Percentiles rank a stretch among this genome's conserved stretches.
Conservation (phyloP, 2,797 vertebrate genomes). For the Pantherophis alleghaniensis region DNA sequence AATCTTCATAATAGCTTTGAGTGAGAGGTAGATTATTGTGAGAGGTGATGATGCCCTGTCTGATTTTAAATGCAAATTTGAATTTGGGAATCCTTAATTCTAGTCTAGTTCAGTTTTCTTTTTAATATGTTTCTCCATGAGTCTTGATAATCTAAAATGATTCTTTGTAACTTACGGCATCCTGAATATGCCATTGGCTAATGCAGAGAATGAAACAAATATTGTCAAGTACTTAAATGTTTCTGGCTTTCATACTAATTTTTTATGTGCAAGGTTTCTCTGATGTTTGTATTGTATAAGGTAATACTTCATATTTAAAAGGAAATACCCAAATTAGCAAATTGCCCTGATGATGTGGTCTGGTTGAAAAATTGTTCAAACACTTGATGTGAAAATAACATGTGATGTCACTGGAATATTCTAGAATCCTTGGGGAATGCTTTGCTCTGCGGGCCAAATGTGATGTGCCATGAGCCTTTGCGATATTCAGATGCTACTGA, state of each 20-base stretch:
- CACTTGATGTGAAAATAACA: background rate
- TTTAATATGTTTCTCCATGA: background rate
- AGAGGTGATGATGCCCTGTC: background rate
- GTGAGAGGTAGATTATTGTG: background rate
- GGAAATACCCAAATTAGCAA: background rate
- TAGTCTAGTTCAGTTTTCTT: background rate
- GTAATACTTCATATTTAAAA: background rate
- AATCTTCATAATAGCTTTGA: background rate
- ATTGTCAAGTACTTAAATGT: background rate
- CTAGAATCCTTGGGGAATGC: background rate
- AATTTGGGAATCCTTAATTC: background rate
- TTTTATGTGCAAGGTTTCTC: background rate
- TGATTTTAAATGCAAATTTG: background rate
- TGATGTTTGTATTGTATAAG: background rate
- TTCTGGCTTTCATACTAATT: background rate
- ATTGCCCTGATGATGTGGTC: background rate
- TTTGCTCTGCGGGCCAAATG: background rate
- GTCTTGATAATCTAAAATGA: background rate
- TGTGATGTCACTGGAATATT: background rate
- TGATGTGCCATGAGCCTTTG: background rate
- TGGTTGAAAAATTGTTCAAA: background rate
- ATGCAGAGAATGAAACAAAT: background rate
- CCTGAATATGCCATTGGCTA: background rate
- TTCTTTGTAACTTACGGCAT: background rate
- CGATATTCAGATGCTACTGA: background rate